Percentiles rank a stretch among this genome's conserved stretches.
phyloP scores from a whole-genome alignment of 1,140 invertebrate species.

The Drosophila bocqueti region DNA sequence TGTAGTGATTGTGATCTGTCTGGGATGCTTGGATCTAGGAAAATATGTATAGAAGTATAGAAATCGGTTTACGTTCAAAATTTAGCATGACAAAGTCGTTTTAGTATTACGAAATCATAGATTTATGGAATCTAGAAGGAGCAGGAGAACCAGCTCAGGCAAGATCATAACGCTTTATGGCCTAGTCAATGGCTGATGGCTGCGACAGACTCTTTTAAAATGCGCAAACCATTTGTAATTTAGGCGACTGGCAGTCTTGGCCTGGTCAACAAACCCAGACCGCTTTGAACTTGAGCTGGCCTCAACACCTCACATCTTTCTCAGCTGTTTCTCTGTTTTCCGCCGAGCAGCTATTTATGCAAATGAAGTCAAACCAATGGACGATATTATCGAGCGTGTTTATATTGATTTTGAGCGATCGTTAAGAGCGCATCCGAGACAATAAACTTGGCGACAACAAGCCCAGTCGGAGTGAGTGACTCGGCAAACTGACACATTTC shows the following conservation, averaged over 20 bases:
- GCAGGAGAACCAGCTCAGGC: background rate
- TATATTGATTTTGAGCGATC: slow-evolving; percentile 42
- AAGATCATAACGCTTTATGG: background rate
- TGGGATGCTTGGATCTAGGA: background rate
- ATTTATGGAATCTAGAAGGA: background rate
- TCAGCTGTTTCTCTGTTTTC: slow-evolving; percentile 21
- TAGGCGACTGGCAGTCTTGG: slow-evolving; percentile 43
- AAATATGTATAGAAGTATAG: background rate
- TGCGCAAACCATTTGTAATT: slow-evolving; percentile 4
- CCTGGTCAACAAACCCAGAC: slow-evolving; percentile 59
- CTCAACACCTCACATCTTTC: slow-evolving; percentile 16
- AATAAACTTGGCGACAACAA: slow-evolving; percentile 23
- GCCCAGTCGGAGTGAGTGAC: background rate
- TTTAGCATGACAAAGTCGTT: background rate
- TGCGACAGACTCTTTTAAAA: background rate
- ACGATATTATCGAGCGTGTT: slow-evolving; percentile 22
- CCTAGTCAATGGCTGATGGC: background rate
- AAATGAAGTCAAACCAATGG: slow-evolving; percentile 24
- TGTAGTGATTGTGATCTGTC: background rate
- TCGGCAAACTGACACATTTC: slow-evolving; percentile 42
- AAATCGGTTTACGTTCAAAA: background rate
- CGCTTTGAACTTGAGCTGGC: slow-evolving; percentile 65
- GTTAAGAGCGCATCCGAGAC: slow-evolving; percentile 26
- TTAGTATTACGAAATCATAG: background rate
- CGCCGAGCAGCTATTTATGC: slow-evolving; percentile 28